Base-by-base conservation (phyloP, 2,888 invertebrate genomes). In the Phragmatobia fuliginosa region DNA sequence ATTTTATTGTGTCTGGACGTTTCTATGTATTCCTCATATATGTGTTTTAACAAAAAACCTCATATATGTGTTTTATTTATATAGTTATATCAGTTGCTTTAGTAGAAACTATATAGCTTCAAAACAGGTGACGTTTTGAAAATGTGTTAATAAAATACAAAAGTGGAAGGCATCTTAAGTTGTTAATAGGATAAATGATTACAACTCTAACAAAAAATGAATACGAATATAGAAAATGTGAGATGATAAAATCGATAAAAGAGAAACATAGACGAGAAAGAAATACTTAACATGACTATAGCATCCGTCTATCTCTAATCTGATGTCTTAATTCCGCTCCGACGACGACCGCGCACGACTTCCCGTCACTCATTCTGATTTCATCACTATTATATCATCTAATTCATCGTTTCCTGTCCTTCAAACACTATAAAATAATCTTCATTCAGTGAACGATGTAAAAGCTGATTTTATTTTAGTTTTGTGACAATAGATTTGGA, bases 341-440 rank as follows among this genome's bases (percentile, higher is more conserved):
- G n/a, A 6, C n/a, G 21, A 49, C 45, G 21, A 28, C 21, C 32
- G 32, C 36, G 14, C 41, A 41, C 31, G 45, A 60, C 52, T 68
- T 78, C 79, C 76, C 62, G 66, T 68, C 58, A 61, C 66, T 56
- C 72, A 58, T 63, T 62, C 25, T 31, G 33, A 25, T 31, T 63
- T 33, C 21, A 18, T 36, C 41, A n/a, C 6, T 56, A 56, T 56
- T 28, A 59, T 45, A 66, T 41, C 41, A 59, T 25, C 62, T 73
- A 71, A 77, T 68, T 68, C 21, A 56, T 67, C 38, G 60, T 56
- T 67, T 78, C 77, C 79, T 67, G 73, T 45, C 25, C 36, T 64
- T 41, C 45, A 31, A 69, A 3, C 49, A 36, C 45, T 33, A n/a
- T 28, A 11, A 28, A 56, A 56, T 16, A 3, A 28, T 14, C 4